These are phyloP conservation scores for Meriones unguiculatus DNA, from an alignment of 2,113 vertebrate species.

Conservation along the genomic window DNA sequence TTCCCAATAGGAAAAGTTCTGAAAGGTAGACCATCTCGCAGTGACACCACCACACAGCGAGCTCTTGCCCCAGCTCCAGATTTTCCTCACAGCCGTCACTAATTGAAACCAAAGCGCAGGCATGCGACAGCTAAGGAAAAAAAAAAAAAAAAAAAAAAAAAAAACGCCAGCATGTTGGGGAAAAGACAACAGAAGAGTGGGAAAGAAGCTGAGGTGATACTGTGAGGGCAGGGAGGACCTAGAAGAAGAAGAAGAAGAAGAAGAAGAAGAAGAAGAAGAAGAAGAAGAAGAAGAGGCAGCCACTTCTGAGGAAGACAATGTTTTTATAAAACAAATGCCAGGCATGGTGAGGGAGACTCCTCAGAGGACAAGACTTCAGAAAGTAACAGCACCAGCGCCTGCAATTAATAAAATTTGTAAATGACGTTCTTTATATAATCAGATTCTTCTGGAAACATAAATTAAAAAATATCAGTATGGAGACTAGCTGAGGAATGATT, in stretches of 20 bases:
- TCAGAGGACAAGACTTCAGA: not conserved
- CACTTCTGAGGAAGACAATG: slow-evolving; percentile 9
- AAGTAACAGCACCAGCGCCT: slow-evolving; percentile 4
- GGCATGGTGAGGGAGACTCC: not conserved
- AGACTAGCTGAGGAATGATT: not conserved
- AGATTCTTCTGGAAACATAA: slow-evolving; percentile 30
- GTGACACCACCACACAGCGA: not conserved
- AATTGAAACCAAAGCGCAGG: not conserved
- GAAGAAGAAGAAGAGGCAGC: not conserved
- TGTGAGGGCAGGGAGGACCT: not conserved
- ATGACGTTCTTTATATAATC: not conserved
- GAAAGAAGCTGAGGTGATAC: not conserved
- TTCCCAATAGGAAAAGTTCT: not conserved
- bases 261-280: no score
- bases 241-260: no score
- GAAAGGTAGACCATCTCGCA: not conserved
- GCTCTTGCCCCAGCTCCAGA: not conserved
- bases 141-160: slow-evolving; percentile 5
- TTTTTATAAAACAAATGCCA: not conserved
- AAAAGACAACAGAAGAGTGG: not conserved
- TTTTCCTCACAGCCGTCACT: not conserved
- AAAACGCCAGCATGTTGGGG: not conserved
- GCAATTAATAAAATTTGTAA: slow-evolving; percentile 35
- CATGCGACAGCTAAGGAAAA: not conserved
- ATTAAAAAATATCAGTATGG: slow-evolving; percentile 11